Evolutionary conservation across 2,888 invertebrate species (phyloP), one percentile per base, ranked within the genome.

Genomic region (Entomobrya proxima): DNA sequence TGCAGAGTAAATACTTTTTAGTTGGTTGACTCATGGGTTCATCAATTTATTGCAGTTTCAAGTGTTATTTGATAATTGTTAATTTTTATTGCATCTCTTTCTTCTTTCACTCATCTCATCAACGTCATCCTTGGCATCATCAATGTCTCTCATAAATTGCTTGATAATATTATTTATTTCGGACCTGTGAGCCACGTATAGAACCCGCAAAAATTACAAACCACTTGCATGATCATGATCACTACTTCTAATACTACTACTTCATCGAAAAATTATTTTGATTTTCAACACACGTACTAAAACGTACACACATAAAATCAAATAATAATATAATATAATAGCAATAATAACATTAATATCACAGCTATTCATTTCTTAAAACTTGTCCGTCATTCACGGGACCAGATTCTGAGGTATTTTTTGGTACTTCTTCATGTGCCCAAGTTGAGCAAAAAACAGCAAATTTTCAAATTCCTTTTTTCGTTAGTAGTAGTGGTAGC

Each of bases 41-140:
- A 18, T 35, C 64, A 32, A 35, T 67, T 37, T 67, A 67, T 67
- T 67, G 18, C 64, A 37, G n/a, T 15, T 61, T 61, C 35, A 32
- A 61, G 37, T n/a, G n/a, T 67, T 37, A 61, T 35, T 37, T 37
- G 37, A 67, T 67, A 67, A 67, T 67, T 67, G 64, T 37, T 67
- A 35, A 37, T 37, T 37, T 58, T 67, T 35, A 64, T 61, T 30
- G 32, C 30, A 61, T 32, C n/a, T 32, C 6, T 1, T 15, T n/a
- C 13, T 32, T n/a, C 27, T 52, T 5, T 61, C 30, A 32, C 32
- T 15, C n/a, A 15, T 58, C 58, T 30, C 32, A 58, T 58, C 32
- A 18, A n/a, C 30, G 27, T 11, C 6, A 18, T 32, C n/a, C 61
- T 35, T 32, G 32, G 11, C 35, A 40, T 67, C 64, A 67, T n/a